Percentiles rank a stretch among this genome's conserved stretches.
These are phyloP conservation scores for Sebastes dallii DNA, from an alignment of 2,797 vertebrate genomes.

Conservation along the genomic window DNA sequence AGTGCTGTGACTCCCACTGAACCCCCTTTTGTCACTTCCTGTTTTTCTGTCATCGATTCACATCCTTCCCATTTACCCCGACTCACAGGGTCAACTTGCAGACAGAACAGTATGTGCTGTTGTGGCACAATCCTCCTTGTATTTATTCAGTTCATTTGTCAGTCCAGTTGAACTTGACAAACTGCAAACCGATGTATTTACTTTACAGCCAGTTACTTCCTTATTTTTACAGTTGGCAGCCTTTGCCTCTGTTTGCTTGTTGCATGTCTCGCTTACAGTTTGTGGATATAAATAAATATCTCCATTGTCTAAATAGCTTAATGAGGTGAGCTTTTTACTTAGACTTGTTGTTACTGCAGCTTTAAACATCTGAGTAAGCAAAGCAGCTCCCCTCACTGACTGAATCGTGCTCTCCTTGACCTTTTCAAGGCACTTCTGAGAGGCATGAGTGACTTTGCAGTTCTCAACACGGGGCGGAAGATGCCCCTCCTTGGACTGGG, in stretches of 20 bases:
- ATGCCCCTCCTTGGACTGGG: slow-evolving; percentile 95
- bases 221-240: neutral
- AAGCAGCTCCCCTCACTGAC: neutral
- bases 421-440: slow-evolving; percentile 77
- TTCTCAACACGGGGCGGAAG: slow-evolving; percentile 91
- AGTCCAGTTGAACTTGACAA: neutral
- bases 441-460: slow-evolving; percentile 85
- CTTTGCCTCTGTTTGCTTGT: neutral
- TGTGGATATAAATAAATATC: neutral
- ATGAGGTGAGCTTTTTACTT: no score
- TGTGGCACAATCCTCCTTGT: neutral
- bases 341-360: neutral
- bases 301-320: neutral
- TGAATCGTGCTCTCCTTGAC: slow-evolving; percentile 3
- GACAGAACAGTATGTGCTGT: neutral
- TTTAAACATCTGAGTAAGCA: slow-evolving; percentile 1
- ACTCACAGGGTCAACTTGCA: neutral
- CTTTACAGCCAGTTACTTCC: neutral
- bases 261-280: neutral
- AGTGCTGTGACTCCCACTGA: neutral
- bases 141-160: neutral
- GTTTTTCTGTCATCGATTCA: neutral
- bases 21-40: neutral
- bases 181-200: neutral
- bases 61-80: neutral